Evolutionary conservation across 1,140 invertebrate genomes (phyloP).

Genomic region (Anastatus disparis): DNA sequence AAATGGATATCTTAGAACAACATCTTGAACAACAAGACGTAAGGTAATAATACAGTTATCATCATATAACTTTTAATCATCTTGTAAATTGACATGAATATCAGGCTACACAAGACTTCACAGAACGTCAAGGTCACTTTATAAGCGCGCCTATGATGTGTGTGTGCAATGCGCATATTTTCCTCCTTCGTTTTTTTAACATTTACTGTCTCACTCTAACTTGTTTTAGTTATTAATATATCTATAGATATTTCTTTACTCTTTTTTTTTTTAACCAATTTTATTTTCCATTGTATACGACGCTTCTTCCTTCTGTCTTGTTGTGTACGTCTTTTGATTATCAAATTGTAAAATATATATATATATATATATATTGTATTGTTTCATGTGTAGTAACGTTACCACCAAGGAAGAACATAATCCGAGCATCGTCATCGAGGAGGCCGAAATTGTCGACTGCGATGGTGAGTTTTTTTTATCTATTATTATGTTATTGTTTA

Average conservation of each 20-base stretch:
- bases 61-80: no score
- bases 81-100: no score
- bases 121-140: conserved; percentile 60
- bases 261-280: not conserved
- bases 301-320: not conserved
- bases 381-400: conserved; percentile 47
- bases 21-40: conserved; percentile 64
- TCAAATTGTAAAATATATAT: not conserved
- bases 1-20: conserved; percentile 66
- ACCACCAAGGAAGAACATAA: conserved; percentile 55
- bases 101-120: no score
- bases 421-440: conserved; percentile 62
- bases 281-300: not conserved
- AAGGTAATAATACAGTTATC: conserved; percentile 50
- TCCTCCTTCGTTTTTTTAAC: conserved; percentile 23
- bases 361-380: not conserved
- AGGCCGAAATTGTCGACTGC: conserved; percentile 64
- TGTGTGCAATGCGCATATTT: conserved; percentile 57
- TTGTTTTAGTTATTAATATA: not conserved
- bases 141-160: conserved; percentile 47
- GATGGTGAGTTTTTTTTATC: conserved; percentile 55
- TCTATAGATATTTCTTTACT: not conserved
- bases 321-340: not conserved
- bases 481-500: not conserved
- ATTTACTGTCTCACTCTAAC: not conserved